A percentile compares a stretch with the other conserved stretches of the same genome.
Evolutionary conservation across 2,888 invertebrate species (phyloP).

Genomic region (Volucella bombylans): DNA sequence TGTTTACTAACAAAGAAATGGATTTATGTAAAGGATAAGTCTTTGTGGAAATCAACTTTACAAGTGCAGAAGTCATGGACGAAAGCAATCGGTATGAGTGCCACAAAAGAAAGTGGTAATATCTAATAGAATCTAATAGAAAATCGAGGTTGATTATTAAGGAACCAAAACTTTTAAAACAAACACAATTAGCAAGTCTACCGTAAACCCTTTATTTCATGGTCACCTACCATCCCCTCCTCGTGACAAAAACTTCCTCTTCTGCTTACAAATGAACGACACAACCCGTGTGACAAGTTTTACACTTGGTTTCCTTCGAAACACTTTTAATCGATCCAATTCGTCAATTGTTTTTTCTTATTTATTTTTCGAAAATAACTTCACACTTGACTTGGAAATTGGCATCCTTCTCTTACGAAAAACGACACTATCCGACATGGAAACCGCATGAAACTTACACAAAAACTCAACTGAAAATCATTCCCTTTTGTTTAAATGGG

Average conservation of each 20-base stretch:
- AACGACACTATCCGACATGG: not conserved
- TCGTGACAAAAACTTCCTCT: conserved; percentile 27
- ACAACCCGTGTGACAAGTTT: conserved; percentile 36
- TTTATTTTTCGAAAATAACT: not conserved
- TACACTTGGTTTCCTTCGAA: conserved; percentile 51
- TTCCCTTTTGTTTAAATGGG: not conserved
- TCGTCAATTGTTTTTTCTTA: conserved; percentile 29
- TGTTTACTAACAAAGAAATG: no score
- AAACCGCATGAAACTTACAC: conserved; percentile 40
- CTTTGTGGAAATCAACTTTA: no score
- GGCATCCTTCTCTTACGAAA: not conserved
- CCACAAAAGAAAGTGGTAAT: no score
- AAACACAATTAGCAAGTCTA: not conserved
- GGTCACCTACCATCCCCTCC: conserved; percentile 38
- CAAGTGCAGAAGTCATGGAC: no score
- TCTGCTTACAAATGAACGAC: conserved; percentile 50
- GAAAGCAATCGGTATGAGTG: no score
- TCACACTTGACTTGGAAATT: not conserved
- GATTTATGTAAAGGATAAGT: no score
- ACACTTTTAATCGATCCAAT: conserved; percentile 38
- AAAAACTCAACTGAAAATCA: conserved; percentile 39
- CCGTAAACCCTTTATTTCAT: not conserved
- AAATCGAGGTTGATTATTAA: no score
- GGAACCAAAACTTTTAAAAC: not conserved
- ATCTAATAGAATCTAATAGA: no score